A percentile compares a stretch with the other conserved stretches of the same genome.
These are phyloP conservation scores for Batillaria attramentaria DNA, from an alignment of 1,140 invertebrate genomes.

Conservation along the genomic window DNA sequence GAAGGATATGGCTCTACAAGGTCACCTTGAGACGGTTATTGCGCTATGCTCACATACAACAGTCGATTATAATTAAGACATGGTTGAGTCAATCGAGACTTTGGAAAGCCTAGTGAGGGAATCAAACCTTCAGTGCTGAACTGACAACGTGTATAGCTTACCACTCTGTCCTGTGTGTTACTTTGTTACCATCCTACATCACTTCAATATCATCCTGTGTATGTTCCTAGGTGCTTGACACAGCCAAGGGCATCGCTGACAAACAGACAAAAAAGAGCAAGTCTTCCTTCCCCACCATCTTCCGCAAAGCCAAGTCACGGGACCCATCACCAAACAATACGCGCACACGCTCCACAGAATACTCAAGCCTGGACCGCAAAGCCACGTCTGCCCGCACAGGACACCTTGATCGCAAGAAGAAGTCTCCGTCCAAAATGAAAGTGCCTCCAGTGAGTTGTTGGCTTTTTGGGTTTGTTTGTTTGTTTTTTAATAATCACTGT, in stretches of 20 bases:
- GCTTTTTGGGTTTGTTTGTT: too few relatives aligned
- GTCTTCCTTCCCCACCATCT: conserved; percentile 64
- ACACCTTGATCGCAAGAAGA: conserved; percentile 38
- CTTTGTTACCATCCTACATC: not conserved
- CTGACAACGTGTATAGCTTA: too few relatives aligned
- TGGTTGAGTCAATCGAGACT: too few relatives aligned
- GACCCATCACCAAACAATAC: conserved; percentile 65
- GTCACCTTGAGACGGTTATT: too few relatives aligned
- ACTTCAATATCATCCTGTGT: not conserved
- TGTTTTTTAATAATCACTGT: too few relatives aligned
- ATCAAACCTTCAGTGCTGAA: too few relatives aligned
- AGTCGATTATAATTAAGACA: too few relatives aligned
- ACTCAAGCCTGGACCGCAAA: conserved; percentile 62
- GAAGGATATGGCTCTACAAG: too few relatives aligned
- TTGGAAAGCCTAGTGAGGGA: too few relatives aligned
- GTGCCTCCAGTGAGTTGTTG: conserved; percentile 37
- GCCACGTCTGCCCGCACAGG: conserved; percentile 39
- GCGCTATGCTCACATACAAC: too few relatives aligned
- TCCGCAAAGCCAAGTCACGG: conserved; percentile 65
- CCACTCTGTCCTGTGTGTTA: too few relatives aligned
- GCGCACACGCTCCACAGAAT: conserved; percentile 56
- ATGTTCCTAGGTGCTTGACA: conserved; percentile 45
- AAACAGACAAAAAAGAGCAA: conserved; percentile 54
- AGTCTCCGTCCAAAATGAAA: conserved; percentile 27
- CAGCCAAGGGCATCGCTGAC: conserved; percentile 52